Conservation (phyloP, 1,140 invertebrate species). For the Penaeus japonicus region DNA sequence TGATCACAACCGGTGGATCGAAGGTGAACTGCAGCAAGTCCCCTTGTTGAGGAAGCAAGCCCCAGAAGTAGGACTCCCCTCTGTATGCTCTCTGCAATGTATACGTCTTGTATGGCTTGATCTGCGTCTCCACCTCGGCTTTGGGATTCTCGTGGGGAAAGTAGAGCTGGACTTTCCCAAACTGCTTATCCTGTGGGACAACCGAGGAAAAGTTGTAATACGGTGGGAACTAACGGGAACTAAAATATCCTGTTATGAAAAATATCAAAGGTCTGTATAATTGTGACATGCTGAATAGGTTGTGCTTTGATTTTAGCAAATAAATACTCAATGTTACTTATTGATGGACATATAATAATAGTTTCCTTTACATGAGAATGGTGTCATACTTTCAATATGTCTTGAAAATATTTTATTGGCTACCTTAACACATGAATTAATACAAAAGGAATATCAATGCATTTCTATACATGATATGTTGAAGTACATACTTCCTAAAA, state of each 20-base stretch:
- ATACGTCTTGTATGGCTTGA: slow-evolving; percentile 86
- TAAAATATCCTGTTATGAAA: background rate
- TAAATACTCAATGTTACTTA: too few species aligned
- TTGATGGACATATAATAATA: too few species aligned
- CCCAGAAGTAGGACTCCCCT: slow-evolving; percentile 94
- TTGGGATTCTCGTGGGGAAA: slow-evolving; percentile 84
- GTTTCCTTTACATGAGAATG: too few species aligned
- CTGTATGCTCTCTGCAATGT: slow-evolving; percentile 83
- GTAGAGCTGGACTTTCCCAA: slow-evolving; percentile 85
- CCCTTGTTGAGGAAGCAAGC: slow-evolving; percentile 81
- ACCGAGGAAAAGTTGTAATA: background rate
- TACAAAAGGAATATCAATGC: too few species aligned
- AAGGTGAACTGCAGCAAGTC: slow-evolving; percentile 85
- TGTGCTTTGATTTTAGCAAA: too few species aligned
- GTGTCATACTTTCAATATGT: too few species aligned
- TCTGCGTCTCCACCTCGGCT: slow-evolving; percentile 77
- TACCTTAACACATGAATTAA: too few species aligned
- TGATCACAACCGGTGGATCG: slow-evolving; percentile 76
- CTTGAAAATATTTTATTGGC: too few species aligned
- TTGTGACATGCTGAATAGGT: too few species aligned
- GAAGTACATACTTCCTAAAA: too few species aligned
- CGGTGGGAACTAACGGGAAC: background rate
- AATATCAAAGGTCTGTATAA: too few species aligned
- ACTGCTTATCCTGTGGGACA: slow-evolving; percentile 83
- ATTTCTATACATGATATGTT: too few species aligned